phyloP scores from a whole-genome alignment of 1,140 invertebrate genomes.

The Apolygus lucorum region DNA sequence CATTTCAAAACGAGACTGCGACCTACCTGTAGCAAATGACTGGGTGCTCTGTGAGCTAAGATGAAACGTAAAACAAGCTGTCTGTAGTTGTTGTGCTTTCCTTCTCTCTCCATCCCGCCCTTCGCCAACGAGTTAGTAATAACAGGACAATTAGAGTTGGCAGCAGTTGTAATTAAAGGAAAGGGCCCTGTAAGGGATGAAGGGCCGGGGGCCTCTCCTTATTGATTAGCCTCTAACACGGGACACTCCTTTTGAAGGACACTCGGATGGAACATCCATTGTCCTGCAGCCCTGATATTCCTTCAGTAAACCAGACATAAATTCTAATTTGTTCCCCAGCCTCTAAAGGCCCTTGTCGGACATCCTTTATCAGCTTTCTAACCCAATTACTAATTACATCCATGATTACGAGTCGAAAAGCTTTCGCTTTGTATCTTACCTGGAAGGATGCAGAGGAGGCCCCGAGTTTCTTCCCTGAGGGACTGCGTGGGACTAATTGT shows the following conservation, averaged over 20 bases:
- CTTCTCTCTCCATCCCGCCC: neutral
- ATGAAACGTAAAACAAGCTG: neutral
- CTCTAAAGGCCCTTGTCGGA: conserved; percentile 12
- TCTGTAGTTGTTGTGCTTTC: neutral
- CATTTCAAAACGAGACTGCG: too few relatives aligned
- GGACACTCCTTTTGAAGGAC: conserved; percentile 3
- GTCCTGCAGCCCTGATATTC: neutral
- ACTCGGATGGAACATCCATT: conserved; percentile 1
- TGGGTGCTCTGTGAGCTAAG: too few relatives aligned
- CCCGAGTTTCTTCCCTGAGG: conserved; percentile 18
- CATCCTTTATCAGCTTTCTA: conserved; percentile 19
- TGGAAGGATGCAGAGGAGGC: neutral
- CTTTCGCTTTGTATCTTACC: conserved; percentile 5
- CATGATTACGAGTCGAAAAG: conserved; percentile 6
- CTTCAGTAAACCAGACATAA: conserved; percentile 10
- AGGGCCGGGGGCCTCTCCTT: neutral
- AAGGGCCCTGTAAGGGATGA: neutral
- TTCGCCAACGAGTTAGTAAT: neutral
- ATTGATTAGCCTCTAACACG: conserved; percentile 11
- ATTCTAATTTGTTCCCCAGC: conserved; percentile 17
- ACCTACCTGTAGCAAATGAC: too few relatives aligned
- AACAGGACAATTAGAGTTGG: conserved; percentile 8
- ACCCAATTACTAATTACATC: conserved; percentile 21
- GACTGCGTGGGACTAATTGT: conserved; percentile 15
- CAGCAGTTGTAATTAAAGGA: conserved; percentile 10